phyloP scores from a whole-genome alignment of 2,113 vertebrate species.

The Gambusia holbrooki region DNA sequence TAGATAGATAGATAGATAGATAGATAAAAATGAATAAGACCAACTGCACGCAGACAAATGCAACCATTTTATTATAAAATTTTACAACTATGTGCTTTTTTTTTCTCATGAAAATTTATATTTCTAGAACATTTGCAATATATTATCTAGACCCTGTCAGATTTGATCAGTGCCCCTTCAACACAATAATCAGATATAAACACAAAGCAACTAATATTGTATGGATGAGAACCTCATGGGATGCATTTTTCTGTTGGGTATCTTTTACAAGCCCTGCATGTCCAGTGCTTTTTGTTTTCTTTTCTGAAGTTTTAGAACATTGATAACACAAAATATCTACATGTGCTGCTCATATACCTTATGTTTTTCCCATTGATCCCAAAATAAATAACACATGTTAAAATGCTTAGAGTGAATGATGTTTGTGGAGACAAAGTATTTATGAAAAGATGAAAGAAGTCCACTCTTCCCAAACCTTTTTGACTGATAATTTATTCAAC shows the following conservation, averaged over 20 bases:
- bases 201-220: conserved; percentile 67
- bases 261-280: conserved; percentile 44
- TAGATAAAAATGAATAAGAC: conserved; percentile 12
- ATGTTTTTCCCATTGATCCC: conserved; percentile 47
- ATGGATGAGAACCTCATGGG: conserved; percentile 60
- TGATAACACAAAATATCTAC: conserved; percentile 86
- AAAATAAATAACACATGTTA: conserved; percentile 45
- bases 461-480: conserved; percentile 8
- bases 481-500: conserved; percentile 31
- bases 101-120: conserved; percentile 86
- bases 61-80: conserved; percentile 95
- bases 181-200: conserved; percentile 72
- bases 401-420: conserved; percentile 41
- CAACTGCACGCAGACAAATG: conserved; percentile 72
- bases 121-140: conserved; percentile 80
- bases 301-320: conserved; percentile 67
- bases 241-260: conserved; percentile 45
- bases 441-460: conserved; percentile 24
- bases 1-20: too few species aligned
- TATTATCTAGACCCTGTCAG: conserved; percentile 71
- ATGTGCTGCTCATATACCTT: conserved; percentile 79
- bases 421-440: conserved; percentile 37
- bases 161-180: conserved; percentile 68
- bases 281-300: conserved; percentile 50
- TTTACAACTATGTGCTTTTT: conserved; percentile 86